Evolutionary conservation across 2,888 invertebrate genomes (phyloP).

Genomic region (Odontocolon sp.): DNA sequence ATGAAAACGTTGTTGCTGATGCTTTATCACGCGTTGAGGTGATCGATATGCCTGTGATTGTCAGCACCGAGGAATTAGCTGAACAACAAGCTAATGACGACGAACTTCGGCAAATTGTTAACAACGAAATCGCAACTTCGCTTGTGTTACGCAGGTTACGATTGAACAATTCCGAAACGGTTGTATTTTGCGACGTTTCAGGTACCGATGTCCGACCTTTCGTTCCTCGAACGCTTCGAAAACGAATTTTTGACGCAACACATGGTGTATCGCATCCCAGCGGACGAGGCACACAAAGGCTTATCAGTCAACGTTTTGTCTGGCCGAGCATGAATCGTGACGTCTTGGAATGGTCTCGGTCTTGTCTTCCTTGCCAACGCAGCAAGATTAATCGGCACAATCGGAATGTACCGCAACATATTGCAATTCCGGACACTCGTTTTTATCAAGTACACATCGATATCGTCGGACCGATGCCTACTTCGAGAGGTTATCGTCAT

Average conservation of each 20-base stretch:
- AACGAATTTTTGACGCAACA: conserved; percentile 53
- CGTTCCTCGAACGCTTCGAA: conserved; percentile 57
- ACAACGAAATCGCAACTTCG: not conserved
- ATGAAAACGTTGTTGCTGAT: conserved; percentile 26
- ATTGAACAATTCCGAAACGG: not conserved
- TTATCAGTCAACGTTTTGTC: conserved; percentile 64
- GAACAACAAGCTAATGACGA: conserved; percentile 23
- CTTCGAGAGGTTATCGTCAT: conserved; percentile 68
- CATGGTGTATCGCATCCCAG: conserved; percentile 63
- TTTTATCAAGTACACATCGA: conserved; percentile 75
- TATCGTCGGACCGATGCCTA: conserved; percentile 72
- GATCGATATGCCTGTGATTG: conserved; percentile 6
- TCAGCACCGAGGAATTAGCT: conserved; percentile 7
- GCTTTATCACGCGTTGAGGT: conserved; percentile 21
- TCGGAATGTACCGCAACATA: conserved; percentile 58
- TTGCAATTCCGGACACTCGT: conserved; percentile 63
- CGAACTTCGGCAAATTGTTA: conserved; percentile 8
- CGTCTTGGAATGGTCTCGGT: conserved; percentile 67
- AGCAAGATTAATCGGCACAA: conserved; percentile 69
- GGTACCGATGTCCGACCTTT: conserved; percentile 58
- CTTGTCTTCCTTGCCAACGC: conserved; percentile 73
- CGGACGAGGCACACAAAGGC: conserved; percentile 55
- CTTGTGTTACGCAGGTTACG: conserved; percentile 13
- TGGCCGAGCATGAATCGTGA: conserved; percentile 70
- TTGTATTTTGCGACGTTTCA: conserved; percentile 55